phyloP scores from a whole-genome alignment of 1,140 invertebrate genomes.

The Brachionus koreanus region DNA sequence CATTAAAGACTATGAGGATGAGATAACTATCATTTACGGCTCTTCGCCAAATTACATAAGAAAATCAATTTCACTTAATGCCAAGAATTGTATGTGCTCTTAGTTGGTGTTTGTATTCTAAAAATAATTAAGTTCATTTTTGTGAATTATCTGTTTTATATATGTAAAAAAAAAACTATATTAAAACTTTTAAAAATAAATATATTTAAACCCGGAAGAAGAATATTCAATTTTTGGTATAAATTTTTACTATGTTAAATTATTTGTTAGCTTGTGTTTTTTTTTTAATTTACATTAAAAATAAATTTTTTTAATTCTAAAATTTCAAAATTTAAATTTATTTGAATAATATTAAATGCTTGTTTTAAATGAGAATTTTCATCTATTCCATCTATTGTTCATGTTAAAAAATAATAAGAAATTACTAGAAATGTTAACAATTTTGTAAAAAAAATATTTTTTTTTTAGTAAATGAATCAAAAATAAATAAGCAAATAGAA shows the following conservation, averaged over 20 bases:
- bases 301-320: background rate
- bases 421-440: too few species aligned
- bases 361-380: too few species aligned
- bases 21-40: conserved; percentile 2
- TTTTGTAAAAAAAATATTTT: too few species aligned
- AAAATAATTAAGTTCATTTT: background rate
- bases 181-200: background rate
- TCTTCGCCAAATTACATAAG: conserved; percentile 30
- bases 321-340: background rate
- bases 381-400: too few species aligned
- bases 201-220: background rate
- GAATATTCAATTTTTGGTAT: background rate
- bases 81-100: conserved; percentile 38
- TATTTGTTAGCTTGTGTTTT: background rate
- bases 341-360: background rate
- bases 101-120: background rate
- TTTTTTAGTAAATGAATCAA: too few species aligned
- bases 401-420: too few species aligned
- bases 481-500: too few species aligned
- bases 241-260: background rate
- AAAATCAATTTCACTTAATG: conserved; percentile 29
- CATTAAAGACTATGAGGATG: conserved; percentile 28
- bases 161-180: background rate
- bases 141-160: conserved; percentile 9
- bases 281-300: background rate